These are phyloP conservation scores for Napeogenes sylphis DNA, from an alignment of 2,888 invertebrate species.

Conservation along the genomic window DNA sequence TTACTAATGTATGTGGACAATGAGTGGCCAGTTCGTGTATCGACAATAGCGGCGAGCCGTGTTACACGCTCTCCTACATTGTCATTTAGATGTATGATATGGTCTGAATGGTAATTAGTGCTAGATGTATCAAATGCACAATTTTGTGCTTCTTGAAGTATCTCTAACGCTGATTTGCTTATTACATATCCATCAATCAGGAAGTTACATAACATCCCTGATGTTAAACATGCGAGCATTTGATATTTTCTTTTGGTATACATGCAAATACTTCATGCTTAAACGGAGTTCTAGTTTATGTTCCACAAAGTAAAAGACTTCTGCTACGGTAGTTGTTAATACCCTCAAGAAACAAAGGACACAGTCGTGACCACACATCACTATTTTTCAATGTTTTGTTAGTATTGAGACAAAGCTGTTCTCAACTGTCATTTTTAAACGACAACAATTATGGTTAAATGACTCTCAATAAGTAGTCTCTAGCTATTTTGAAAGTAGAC, in stretches of 20 bases:
- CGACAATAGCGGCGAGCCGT: slow-evolving; percentile 50
- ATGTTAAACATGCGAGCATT: no score
- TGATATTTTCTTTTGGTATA: no score
- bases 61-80: slow-evolving; percentile 59
- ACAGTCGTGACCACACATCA: slow-evolving; percentile 33
- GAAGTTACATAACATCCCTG: not conserved
- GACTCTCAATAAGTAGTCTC: slow-evolving; percentile 14
- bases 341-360: slow-evolving; percentile 25
- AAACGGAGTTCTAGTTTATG: slow-evolving; percentile 25
- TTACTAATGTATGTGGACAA: slow-evolving; percentile 53
- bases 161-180: not conserved
- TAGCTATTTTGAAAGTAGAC: slow-evolving; percentile 7
- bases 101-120: slow-evolving; percentile 46
- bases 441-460: slow-evolving; percentile 29
- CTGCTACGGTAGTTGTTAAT: slow-evolving; percentile 60
- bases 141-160: not conserved
- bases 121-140: slow-evolving; percentile 8
- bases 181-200: not conserved
- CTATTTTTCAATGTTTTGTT: slow-evolving; percentile 31
- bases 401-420: slow-evolving; percentile 27
- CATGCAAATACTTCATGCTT: not conserved
- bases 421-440: slow-evolving; percentile 30
- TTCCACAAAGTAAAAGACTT: slow-evolving; percentile 54
- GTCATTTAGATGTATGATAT: slow-evolving; percentile 55
- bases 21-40: slow-evolving; percentile 38